These are phyloP conservation scores for Tragelaphus buxtoni DNA, from an alignment of 2,113 vertebrate genomes.

Conservation along the genomic window DNA sequence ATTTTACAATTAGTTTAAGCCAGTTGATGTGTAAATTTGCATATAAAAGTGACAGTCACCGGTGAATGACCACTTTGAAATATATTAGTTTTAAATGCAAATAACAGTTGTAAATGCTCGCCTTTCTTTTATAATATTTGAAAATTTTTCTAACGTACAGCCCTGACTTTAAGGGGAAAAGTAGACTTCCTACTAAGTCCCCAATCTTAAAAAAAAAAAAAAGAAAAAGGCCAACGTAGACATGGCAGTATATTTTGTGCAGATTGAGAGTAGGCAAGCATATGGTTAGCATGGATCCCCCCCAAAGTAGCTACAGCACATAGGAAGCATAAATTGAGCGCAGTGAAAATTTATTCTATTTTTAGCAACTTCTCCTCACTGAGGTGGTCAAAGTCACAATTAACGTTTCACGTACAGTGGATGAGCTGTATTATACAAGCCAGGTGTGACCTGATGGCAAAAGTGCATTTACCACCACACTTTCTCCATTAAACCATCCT, in stretches of 20 bases:
- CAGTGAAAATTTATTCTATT: conserved; percentile 60
- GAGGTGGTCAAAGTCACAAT: conserved; percentile 45
- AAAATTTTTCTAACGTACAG: neutral
- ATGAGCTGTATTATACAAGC: conserved; percentile 64
- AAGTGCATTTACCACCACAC: conserved; percentile 17
- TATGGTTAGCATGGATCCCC: conserved; percentile 46
- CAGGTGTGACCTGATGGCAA: conserved; percentile 58
- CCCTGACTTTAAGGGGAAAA: conserved; percentile 10
- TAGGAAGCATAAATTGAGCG: conserved; percentile 59
- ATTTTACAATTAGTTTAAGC: conserved; percentile 25
- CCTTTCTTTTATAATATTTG: neutral
- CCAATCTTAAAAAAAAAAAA: neutral
- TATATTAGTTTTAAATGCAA: neutral
- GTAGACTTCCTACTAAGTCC: neutral
- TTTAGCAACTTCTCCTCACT: conserved; percentile 53
- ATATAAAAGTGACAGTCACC: neutral
- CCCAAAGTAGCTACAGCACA: conserved; percentile 49
- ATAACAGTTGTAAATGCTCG: neutral
- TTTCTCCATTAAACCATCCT: conserved; percentile 60
- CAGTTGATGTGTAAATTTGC: conserved; percentile 10
- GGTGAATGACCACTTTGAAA: neutral
- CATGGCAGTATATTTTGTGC: conserved; percentile 8
- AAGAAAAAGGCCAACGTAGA: neutral
- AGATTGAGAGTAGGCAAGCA: conserved; percentile 46
- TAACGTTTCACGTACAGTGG: neutral